Base-by-base conservation (phyloP, 2,888 invertebrate genomes). In the Eupithecia vulgata region DNA sequence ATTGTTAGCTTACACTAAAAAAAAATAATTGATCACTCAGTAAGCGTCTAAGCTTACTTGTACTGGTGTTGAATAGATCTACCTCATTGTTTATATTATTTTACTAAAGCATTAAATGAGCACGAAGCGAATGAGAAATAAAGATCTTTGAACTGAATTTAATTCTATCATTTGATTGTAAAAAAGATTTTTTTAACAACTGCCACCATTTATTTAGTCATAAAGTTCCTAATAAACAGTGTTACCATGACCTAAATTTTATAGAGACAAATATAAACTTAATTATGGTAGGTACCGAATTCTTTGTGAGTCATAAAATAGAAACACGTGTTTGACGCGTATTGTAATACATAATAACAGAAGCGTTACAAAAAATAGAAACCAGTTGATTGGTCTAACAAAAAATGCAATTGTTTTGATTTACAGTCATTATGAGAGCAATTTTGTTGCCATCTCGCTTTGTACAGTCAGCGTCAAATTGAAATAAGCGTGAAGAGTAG, bases 381-480 rank as follows among this genome's bases (percentile, higher is more conserved):
- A 37, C 70, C 62, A 59, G 69, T 21, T 64, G 68, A 74, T 67
- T 62, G 52, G 65, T 52, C 34, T 17, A 13, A 67, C 62, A 71
- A 73, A 75, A 76, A 78, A 76, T 61, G 37, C 72, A 73, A 74
- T 76, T 78, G 76, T 78, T 78, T 67, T 73, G 45, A 64, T 76
- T 76, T 75, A 78, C 71, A 66, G 75, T 74, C 70, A 78, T 79
- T 71, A 77, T 62, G 48, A 52, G 64, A 75, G 72, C 72, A 67
- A 75, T 76, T 76, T 73, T 57, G 72, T 64, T 59, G 71, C 74
- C 76, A 75, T 78, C 73, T 67, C 65, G 74, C 37, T 70, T 78
- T 73, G 75, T n/a, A n/a, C n/a, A n/a, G n/a, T n/a, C n/a, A n/a
- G n/a, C n/a, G n/a, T n/a, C n/a, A n/a, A n/a, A n/a, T n/a, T n/a